Evolutionary conservation across 1,140 invertebrate species (phyloP), one percentile per base, ranked within the genome.

Genomic region (Philotrypesis tridentata): DNA sequence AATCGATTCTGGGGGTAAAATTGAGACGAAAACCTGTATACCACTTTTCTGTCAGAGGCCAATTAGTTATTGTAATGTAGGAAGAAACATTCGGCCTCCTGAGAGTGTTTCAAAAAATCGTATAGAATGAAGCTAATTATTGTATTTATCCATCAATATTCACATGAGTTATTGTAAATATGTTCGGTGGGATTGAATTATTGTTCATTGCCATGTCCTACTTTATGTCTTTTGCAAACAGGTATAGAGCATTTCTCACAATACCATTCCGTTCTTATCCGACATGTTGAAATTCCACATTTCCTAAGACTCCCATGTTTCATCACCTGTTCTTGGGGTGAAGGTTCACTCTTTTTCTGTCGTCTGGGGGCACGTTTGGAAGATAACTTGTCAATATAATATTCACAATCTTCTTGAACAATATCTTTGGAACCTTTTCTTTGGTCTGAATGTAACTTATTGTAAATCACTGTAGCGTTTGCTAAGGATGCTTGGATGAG

Each of bases 381-480:
- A 23, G 29, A 70, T 40, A 72, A 72, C 25, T 72, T 71, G 4
- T 61, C 25, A 12, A 79, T 72, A 27, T 33, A 71, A 71, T 31
- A 79, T 61, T 79, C 78, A 48, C 40, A 17, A 55, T 37, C 29
- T 37, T 79, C 43, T 79, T 31, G 14, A 17, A 60, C 68, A 61
- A 79, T 37, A 61, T 79, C 55, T 61, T 71, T 71, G 40, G 8
- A n/a, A n/a, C n/a, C n/a, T n/a, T n/a, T n/a, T n/a, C n/a, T n/a
- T n/a, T n/a, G n/a, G n/a, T n/a, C n/a, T n/a, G n/a, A n/a, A n/a
- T n/a, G n/a, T n/a, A n/a, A n/a, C n/a, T n/a, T n/a, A n/a, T n/a
- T n/a, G n/a, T 72, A 72, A 31, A 82, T 63, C 9, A 82, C 74
- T 7, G 75, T 71, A 77, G 48, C 75, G 73, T 82, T 82, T 5